phyloP scores from a whole-genome alignment of 1,140 invertebrate species.

The Bacillus rossius region DNA sequence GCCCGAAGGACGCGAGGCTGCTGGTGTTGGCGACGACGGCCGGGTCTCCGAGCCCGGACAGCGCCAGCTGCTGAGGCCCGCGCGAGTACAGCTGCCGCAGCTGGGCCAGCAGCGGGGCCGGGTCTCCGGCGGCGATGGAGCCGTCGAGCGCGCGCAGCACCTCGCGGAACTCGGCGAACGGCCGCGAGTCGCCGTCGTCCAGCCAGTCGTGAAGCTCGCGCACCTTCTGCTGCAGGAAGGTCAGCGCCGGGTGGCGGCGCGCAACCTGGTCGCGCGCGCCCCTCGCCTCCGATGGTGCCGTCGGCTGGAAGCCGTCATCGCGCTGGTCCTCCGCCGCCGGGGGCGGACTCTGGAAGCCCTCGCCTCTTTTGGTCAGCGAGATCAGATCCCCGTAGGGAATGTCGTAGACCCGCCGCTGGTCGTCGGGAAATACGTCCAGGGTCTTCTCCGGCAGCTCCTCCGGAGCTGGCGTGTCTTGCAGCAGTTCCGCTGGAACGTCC shows the following conservation, averaged over 20 bases:
- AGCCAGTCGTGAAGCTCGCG: constrained; percentile 48
- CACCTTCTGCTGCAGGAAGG: constrained; percentile 38
- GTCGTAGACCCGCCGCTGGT: too few species aligned
- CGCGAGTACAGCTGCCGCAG: constrained; percentile 45
- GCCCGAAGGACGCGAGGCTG: constrained; percentile 49
- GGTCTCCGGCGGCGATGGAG: constrained; percentile 44
- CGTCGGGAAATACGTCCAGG: too few species aligned
- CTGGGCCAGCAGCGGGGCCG: constrained; percentile 41
- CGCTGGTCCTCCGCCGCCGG: too few species aligned
- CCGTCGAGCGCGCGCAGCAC: constrained; percentile 38
- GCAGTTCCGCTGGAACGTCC: too few species aligned
- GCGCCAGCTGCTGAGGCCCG: constrained; percentile 29
- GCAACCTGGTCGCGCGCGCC: constrained; percentile 1
- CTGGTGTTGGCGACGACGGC: constrained; percentile 9
- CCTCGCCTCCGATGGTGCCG: neutral
- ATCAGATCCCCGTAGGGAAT: too few species aligned
- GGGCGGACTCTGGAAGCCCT: too few species aligned
- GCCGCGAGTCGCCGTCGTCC: constrained; percentile 5
- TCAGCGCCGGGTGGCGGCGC: constrained; percentile 17
- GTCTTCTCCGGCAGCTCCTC: too few species aligned
- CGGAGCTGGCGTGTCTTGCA: too few species aligned
- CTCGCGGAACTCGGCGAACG: constrained; percentile 24
- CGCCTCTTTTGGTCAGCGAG: too few species aligned
- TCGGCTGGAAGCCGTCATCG: too few species aligned
- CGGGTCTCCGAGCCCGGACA: constrained; percentile 20